phyloP scores from a whole-genome alignment of 2,888 invertebrate species.

The Himalopsyche kuldschensis region DNA sequence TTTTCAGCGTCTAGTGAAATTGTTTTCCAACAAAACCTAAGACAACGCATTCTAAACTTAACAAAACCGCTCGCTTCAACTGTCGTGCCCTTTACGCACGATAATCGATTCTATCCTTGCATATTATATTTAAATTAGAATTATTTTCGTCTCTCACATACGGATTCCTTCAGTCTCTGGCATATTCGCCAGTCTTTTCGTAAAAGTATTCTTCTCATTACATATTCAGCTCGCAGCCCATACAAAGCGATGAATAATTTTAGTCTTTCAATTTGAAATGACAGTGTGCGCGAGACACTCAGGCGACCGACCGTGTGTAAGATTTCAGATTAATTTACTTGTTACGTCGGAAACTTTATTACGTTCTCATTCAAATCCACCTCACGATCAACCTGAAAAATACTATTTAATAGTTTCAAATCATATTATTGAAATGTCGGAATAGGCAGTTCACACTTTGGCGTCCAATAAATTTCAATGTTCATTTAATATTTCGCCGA shows the following conservation, averaged over 20 bases:
- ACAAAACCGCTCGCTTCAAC: neutral
- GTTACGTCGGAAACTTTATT: neutral
- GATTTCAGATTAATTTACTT: neutral
- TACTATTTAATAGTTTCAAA: neutral
- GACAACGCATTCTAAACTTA: too few relatives aligned
- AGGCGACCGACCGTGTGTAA: neutral
- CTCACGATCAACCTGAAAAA: neutral
- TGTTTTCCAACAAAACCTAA: neutral
- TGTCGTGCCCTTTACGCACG: neutral
- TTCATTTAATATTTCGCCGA: too few relatives aligned
- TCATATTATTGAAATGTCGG: too few relatives aligned
- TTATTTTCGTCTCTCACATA: neutral
- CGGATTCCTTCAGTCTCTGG: neutral
- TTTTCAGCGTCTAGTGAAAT: too few relatives aligned
- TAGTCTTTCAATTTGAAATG: neutral
- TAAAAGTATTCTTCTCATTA: neutral
- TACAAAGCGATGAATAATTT: slow-evolving; percentile 1
- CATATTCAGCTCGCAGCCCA: neutral
- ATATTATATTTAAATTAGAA: neutral
- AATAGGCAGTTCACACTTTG: too few relatives aligned
- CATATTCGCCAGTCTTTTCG: neutral
- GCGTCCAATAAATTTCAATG: too few relatives aligned
- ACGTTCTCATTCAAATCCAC: neutral
- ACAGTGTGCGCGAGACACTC: neutral
- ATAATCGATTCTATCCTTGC: neutral